phyloP scores from a whole-genome alignment of 2,888 invertebrate species.

The Polyploca ridens region DNA sequence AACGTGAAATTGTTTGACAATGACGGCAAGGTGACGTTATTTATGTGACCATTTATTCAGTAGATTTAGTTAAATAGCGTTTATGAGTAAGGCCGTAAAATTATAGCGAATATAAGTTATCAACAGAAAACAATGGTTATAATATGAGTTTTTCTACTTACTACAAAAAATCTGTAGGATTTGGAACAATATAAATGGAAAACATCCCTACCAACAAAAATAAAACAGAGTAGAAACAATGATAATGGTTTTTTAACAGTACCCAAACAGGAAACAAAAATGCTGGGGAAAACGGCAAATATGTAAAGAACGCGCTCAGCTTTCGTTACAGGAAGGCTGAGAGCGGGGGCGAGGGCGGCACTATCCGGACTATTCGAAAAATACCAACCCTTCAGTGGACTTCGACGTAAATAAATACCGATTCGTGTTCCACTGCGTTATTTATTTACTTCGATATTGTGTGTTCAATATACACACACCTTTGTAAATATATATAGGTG shows the following conservation, averaged over 20 bases:
- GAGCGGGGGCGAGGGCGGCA: constrained; percentile 15
- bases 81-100: too few relatives aligned
- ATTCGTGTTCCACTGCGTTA: constrained; percentile 13
- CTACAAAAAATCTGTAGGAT: constrained; percentile 3
- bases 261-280: constrained; percentile 20
- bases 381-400: constrained; percentile 22
- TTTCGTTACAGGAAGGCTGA: constrained; percentile 37
- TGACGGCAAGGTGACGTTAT: too few relatives aligned
- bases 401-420: constrained; percentile 22
- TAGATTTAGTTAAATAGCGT: too few relatives aligned
- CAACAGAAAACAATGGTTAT: background rate
- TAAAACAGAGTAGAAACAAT: constrained; percentile 11
- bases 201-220: constrained; percentile 2
- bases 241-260: constrained; percentile 15
- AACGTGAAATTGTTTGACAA: too few relatives aligned
- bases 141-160: constrained; percentile 14
- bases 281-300: constrained; percentile 31
- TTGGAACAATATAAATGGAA: background rate
- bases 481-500: background rate
- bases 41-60: too few relatives aligned
- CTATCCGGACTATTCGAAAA: constrained; percentile 24
- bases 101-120: too few relatives aligned
- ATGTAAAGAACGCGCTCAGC: constrained; percentile 37
- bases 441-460: constrained; percentile 14
- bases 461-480: constrained; percentile 9